These are phyloP conservation scores for Gallinago nigripennis DNA, from an alignment of 2,797 vertebrate species.

Conservation along the genomic window DNA sequence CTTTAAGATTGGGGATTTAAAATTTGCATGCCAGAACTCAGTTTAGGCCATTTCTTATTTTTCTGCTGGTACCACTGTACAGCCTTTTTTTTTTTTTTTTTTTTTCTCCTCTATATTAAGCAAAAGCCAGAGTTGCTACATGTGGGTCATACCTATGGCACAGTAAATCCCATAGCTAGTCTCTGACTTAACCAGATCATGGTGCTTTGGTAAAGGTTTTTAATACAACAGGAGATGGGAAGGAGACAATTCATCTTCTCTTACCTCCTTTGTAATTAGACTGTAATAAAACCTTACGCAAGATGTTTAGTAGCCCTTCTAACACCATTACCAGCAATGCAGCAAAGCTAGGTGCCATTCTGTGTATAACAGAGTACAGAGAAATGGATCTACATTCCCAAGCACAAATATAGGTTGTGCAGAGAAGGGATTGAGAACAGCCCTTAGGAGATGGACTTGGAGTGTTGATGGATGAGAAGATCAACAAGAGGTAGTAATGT, in stretches of 20 bases:
- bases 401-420: not conserved
- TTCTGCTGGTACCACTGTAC: not conserved
- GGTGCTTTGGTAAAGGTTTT: conserved; percentile 8
- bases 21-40: not conserved
- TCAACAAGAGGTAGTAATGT: too few species aligned
- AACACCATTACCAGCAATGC: not conserved
- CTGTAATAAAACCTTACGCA: not conserved
- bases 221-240: not conserved
- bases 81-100: not conserved
- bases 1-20: not conserved
- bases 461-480: not conserved
- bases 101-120: not conserved
- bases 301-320: not conserved
- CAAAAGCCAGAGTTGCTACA: not conserved
- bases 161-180: not conserved
- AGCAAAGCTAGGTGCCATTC: not conserved
- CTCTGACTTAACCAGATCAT: not conserved
- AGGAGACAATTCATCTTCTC: not conserved
- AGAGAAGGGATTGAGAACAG: not conserved
- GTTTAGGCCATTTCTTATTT: not conserved
- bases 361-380: accelerated
- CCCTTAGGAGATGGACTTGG: not conserved
- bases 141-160: not conserved
- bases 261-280: not conserved
- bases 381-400: not conserved